Base-by-base conservation (phyloP, 2,113 vertebrate species). In the Sprattus sprattus region DNA sequence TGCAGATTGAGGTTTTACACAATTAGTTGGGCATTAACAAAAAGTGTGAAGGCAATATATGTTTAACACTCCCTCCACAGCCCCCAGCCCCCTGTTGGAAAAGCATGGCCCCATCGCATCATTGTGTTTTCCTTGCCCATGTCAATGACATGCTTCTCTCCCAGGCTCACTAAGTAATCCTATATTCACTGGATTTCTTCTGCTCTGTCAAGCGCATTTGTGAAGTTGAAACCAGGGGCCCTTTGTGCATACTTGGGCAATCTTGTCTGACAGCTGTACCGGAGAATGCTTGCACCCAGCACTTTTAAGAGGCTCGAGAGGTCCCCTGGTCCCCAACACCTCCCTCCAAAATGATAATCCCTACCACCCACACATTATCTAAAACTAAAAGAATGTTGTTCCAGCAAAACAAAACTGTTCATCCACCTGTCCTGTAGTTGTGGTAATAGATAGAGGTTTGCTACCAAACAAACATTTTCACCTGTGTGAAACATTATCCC, bases 121-220 rank as follows among this genome's bases (percentile, higher is more conserved):
- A 85, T 84, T 89, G 87, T 88, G 83, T 81, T 49, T 50, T 46
- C 13, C 86, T 57, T 47, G 87, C 67, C 71, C 47, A 20, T 57
- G 81, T 84, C 75, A 86, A 60, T 22, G 80, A 84, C 84, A 10
- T 67, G 82, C 75, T 57, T 32, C 45, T 82, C 88, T 88, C 82
- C 75, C 67, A 83, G 60, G 83, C 80, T n/a, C 22, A 32, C 57
- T 8, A 11, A 87, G 86, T 88, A 89, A 90, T 88, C 87, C 86
- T 50, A 84, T 45, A 88, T 89, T 87, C 89, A 87, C 28, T 78
- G 83, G 85, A 90, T 90, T 88, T 28, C 90, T 89, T 89, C 87
- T 89, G 88, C 88, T 87, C 82, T 87, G 86, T 92, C 89, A 84
- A 83, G 85, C 83, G 75, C 87, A 86, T 86, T 84, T 89, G 83